Evolutionary conservation across 2,797 vertebrate species (phyloP).

Genomic region (Bucorvus abyssinicus): DNA sequence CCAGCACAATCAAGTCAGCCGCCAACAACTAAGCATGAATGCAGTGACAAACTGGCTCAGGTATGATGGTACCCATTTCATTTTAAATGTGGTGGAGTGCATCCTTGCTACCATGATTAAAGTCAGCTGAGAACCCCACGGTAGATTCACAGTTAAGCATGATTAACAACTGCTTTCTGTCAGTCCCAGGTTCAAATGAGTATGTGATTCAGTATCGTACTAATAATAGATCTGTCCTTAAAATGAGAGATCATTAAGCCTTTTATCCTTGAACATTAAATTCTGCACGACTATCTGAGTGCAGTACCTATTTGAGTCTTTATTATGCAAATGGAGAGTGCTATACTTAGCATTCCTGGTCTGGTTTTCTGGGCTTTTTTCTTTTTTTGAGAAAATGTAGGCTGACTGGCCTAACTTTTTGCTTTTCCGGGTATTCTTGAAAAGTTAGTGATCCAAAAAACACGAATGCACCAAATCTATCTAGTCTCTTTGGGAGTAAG

Average conservation of each 20-base stretch:
- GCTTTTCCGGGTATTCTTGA: slow-evolving; percentile 17
- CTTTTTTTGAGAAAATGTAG: background rate
- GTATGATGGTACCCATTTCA: slow-evolving; percentile 63
- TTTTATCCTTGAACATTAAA: slow-evolving; percentile 45
- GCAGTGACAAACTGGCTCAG: slow-evolving; percentile 94
- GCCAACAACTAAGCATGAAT: slow-evolving; percentile 88
- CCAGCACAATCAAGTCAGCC: slow-evolving; percentile 91
- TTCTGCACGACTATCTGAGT: slow-evolving; percentile 16
- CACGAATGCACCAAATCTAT: background rate
- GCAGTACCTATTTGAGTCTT: slow-evolving; percentile 6
- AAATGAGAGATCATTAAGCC: slow-evolving; percentile 53
- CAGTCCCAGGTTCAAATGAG: background rate
- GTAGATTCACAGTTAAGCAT: background rate
- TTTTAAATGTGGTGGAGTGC: background rate
- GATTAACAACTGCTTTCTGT: slow-evolving; percentile 18
- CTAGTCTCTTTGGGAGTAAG: background rate
- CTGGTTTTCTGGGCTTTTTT: background rate
- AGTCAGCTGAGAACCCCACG: background rate
- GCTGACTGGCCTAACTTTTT: background rate
- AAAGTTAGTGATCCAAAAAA: slow-evolving; percentile 13
- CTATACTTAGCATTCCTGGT: slow-evolving; percentile 27
- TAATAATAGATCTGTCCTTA: slow-evolving; percentile 51
- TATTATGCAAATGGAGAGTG: background rate
- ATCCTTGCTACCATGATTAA: background rate
- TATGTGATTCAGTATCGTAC: background rate